Evolutionary conservation across 2,113 vertebrate species (phyloP), one percentile per base, ranked within the genome.

Genomic region (Indicator indicator): DNA sequence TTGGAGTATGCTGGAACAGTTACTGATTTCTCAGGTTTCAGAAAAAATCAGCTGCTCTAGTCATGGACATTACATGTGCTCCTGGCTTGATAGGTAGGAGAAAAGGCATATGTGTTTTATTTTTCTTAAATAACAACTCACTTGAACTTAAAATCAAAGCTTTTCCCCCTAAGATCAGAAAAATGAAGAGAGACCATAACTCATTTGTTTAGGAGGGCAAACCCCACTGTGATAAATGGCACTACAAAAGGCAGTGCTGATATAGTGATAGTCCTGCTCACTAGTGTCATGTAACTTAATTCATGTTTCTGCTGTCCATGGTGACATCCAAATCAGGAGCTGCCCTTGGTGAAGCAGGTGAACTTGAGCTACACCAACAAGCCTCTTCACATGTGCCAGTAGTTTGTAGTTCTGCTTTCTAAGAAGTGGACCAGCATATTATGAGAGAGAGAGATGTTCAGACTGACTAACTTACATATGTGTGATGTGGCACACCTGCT

Each of bases 61-160:
- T 16, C 2, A 0, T 6, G 7, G 4, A 3, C 4, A 9, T 42
- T 55, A 42, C 1, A 0, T 38, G 7, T 0, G 0, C 23, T 67
- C 9, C 16, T 46, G 32, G 12, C n/a, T 93, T 2, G 2, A 42
- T 6, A 62, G 5, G 16, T 16, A 46, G 32, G 13, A 50, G 42
- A 27, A 82, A 77, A 68, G 2, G 17, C 16, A 4, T 40, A 17
- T 0, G 0, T 21, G 8, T 60, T 86, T 79, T 38, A 13, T 50
- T 27, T 79, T 71, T 38, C 60, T 75, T 55, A 48, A 79, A 36
- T 65, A 50, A 32, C 14, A 32, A 33, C 20, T 71, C 18, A n/a
- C 30, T 64, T n/a, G 18, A 69, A 60, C 60, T 59, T 55, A 42
- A 73, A 69, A 69, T 82, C n/a, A 56, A 74, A 60, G 21, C 3